Evolutionary conservation across 2,888 invertebrate species (phyloP).

Genomic region (Lepidochitona cinerea): DNA sequence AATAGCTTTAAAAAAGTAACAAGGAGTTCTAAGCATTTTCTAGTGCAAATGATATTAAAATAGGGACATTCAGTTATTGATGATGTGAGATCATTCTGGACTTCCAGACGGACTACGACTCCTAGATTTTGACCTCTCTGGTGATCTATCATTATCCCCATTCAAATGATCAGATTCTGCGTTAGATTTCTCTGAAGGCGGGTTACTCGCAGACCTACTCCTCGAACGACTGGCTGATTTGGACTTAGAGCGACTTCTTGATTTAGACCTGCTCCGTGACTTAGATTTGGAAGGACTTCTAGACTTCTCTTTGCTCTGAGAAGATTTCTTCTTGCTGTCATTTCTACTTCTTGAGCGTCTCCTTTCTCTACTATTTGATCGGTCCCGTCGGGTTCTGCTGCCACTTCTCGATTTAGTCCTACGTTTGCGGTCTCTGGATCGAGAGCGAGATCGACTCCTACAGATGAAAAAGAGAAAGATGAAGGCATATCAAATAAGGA

Average conservation of each 20-base stretch:
- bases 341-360: constrained; percentile 17
- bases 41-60: too few species aligned
- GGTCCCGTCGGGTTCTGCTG: not conserved
- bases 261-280: constrained; percentile 11
- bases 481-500: too few species aligned
- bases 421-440: constrained; percentile 10
- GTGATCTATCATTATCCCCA: constrained; percentile 10
- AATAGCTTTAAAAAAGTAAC: too few species aligned
- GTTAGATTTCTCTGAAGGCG: not conserved
- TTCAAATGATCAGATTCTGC: not conserved
- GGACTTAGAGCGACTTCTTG: constrained; percentile 4
- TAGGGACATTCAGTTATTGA: too few species aligned
- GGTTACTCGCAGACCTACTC: constrained; percentile 4
- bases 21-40: too few species aligned
- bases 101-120: constrained; percentile 9
- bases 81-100: not conserved
- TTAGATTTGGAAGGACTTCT: not conserved
- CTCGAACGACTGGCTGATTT: constrained; percentile 15
- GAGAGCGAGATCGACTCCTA: constrained; percentile 12
- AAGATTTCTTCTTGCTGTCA: constrained; percentile 4
- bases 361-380: constrained; percentile 18
- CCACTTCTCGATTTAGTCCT: constrained; percentile 17
- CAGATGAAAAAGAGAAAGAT: too few species aligned
- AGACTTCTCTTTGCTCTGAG: not conserved
- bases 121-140: not conserved